Evolutionary conservation across 53 echinoderm and acorn worm species (phyloP), one percentile per base, ranked within the genome.

Genomic region (Hippasteria phrygiana): DNA sequence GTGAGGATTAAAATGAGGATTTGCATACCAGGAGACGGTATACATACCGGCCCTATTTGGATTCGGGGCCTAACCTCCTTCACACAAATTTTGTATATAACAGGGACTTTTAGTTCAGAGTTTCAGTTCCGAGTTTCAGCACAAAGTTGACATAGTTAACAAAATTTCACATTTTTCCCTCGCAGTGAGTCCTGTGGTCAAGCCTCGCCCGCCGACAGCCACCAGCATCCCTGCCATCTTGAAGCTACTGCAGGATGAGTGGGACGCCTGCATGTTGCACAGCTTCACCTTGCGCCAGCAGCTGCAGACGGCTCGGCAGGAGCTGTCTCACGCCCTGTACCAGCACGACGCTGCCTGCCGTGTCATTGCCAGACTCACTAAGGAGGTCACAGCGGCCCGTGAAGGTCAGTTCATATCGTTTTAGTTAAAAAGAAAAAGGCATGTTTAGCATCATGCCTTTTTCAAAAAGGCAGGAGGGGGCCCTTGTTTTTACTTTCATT

Each of bases 191-290:
- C 94, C 95, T 2, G 73, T 97, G 27, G 98, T 97, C 45, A 97
- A 97, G 70, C 98, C 98, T 2, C 87, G 98, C 17, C 98, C 98
- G 1, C 98, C 98, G 0, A 97, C 98, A 74, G 98, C 98, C 33
- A 97, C 98, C 91, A 97, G 98, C 66, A 97, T 97, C 50, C 98
- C 98, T 28, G 98, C 98, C 59, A 97, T 97, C 62, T 89, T 97
- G n/a, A 97, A 97, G 90, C 87, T 95, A 5, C 95, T 97, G n/a
- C 98, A 97, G 75, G 98, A 97, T 71, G 98, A 97, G 78, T 97
- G 98, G 98, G 98, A 97, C 75, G 98, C 98, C 26, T 97, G 98
- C 88, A 97, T 97, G 98, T 70, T 97, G 42, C 98, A 97, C 90
- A 97, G 98, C 87, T 97, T 97, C 83, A 97, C 98, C 40, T 88